phyloP scores from a whole-genome alignment of 2,797 vertebrate genomes.

The Lepidocolaptes lacrymiger region DNA sequence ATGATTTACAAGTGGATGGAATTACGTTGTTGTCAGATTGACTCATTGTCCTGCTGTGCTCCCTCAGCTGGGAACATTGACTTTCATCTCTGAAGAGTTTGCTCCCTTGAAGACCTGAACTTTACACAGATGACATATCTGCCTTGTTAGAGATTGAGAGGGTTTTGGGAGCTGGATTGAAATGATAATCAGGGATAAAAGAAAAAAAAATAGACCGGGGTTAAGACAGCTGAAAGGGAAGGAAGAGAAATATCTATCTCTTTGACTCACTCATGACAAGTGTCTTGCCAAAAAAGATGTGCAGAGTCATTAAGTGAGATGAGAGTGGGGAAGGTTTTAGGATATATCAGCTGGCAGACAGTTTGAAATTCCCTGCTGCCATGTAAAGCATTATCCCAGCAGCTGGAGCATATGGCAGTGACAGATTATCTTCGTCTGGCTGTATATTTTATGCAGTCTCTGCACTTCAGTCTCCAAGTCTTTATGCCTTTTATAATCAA shows the following conservation, averaged over 20 bases:
- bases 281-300: background rate
- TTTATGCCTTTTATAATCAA: background rate
- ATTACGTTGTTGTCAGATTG: background rate
- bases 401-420: background rate
- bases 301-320: background rate
- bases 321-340: background rate
- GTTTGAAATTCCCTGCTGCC: background rate
- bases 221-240: background rate
- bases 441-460: accelerated
- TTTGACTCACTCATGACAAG: background rate
- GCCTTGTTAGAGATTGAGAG: background rate
- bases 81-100: background rate
- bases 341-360: background rate
- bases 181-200: background rate
- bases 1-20: slow-evolving; percentile 17
- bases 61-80: background rate
- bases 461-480: background rate
- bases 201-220: background rate
- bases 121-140: background rate
- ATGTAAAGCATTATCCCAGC: background rate
- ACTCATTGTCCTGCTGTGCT: background rate
- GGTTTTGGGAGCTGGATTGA: background rate
- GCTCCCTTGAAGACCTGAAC: background rate
- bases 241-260: background rate
- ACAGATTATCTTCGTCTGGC: background rate